Evolutionary conservation across 2,797 vertebrate species (phyloP), one percentile per base, ranked within the genome.

Genomic region (Melanotaenia nigrans): DNA sequence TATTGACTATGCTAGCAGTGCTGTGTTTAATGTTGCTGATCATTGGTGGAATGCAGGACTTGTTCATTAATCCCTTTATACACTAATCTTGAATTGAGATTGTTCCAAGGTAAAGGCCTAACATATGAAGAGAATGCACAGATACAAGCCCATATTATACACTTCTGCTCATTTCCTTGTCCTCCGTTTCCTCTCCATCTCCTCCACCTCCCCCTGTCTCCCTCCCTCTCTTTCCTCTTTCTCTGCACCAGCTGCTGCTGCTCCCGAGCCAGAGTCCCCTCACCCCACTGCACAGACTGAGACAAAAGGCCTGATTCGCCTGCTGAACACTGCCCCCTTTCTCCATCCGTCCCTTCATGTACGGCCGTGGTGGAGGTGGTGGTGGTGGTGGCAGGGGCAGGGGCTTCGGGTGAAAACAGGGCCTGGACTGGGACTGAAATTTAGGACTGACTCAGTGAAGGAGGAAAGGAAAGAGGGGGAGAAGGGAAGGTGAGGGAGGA

Each of bases 231-330:
- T 82, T 80, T 85, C 78, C 73, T 68, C 82, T 81, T 82, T 85
- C 90, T 83, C 86, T 92, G 89, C 89, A 82, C 87, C 94, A 94
- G 91, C 90, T 92, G 92, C 87, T 91, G 73, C 82, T 84, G 77
- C 86, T 92, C 81, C 82, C 55, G 74, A 93, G 88, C 89, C 86
- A 91, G 87, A 90, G 90, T 90, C 86, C 87, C 87, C 82, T 90
- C 88, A 78, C 90, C 91, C 89, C 89, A 86, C 85, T 81, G 65
- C 89, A 88, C 84, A 69, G 71, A 38, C 63, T 57, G 69, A 95
- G 87, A 95, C 94, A 95, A 95, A 95, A 94, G 94, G 94, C 94
- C 95, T 87, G 92, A 85, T 92, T 92, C 86, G 90, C 86, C 90
- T 90, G 91, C 92, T 91, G 89, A 95, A 93, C 89, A 92, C 92